A percentile compares a stretch with the other conserved stretches of the same genome.
Conservation (phyloP, 2,113 vertebrate species). For the Saguinus midas region DNA sequence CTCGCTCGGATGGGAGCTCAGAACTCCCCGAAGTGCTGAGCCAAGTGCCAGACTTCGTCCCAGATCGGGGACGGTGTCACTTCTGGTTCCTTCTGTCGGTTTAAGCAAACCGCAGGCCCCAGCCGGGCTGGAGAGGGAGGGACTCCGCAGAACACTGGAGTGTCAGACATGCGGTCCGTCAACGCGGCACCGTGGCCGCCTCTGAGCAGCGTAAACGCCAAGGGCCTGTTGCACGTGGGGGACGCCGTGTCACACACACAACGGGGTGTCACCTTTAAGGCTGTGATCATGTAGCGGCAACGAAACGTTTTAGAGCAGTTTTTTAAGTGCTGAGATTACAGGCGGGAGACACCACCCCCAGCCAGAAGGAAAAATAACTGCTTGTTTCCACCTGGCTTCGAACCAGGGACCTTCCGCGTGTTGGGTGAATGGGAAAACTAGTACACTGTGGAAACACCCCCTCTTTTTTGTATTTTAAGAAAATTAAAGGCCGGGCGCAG, state of each 20-base stretch:
- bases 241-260: no score
- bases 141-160: neutral
- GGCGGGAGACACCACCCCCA: no score
- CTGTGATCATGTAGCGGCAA: neutral
- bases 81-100: neutral
- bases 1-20: neutral
- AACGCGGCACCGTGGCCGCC: neutral
- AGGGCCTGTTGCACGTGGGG: neutral
- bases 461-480: no score
- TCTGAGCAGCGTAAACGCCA: neutral
- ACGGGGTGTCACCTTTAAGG: neutral
- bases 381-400: no score
- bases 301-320: neutral
- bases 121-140: neutral
- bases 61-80: neutral
- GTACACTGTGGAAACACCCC: no score
- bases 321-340: no score
- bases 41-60: neutral
- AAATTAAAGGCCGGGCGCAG: no score
- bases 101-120: neutral
- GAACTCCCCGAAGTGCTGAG: neutral
- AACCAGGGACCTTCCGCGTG: no score
- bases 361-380: no score
- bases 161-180: neutral
- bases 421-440: no score